Conservation (phyloP, 2,797 vertebrate genomes). For the Gallirallus australis region DNA sequence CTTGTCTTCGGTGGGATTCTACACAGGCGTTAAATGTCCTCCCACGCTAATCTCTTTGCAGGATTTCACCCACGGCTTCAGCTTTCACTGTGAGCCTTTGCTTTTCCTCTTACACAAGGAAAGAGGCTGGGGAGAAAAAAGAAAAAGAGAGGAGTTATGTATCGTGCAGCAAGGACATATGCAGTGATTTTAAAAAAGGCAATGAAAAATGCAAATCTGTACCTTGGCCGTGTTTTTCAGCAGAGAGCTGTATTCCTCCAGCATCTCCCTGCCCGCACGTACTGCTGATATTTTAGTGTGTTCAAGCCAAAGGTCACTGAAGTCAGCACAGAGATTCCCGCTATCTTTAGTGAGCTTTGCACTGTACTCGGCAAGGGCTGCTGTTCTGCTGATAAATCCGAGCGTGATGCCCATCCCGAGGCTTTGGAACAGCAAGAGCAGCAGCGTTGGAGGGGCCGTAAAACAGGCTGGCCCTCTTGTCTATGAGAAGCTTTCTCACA, state of each 20-base stretch:
- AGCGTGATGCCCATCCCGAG: accelerated
- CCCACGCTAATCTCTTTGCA: not conserved
- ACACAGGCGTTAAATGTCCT: slow-evolving; percentile 6
- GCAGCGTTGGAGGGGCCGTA: not conserved
- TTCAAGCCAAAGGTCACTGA: not conserved
- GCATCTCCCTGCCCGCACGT: not conserved
- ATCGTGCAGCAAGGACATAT: not conserved
- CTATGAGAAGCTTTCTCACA: not conserved
- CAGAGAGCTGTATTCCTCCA: not conserved
- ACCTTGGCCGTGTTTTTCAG: not conserved
- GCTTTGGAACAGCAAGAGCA: not conserved
- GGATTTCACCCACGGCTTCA: not conserved
- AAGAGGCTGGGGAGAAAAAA: not conserved
- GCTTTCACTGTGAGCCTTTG: not conserved
- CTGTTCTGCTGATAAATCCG: not conserved
- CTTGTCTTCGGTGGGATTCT: slow-evolving; percentile 9
- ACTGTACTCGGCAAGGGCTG: not conserved
- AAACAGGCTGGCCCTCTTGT: not conserved
- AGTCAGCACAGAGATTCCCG: not conserved
- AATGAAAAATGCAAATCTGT: not conserved
- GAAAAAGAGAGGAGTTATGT: not conserved
- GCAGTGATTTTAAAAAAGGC: not conserved
- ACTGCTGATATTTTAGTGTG: not conserved
- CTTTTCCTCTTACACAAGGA: not conserved
- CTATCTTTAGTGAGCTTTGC: not conserved